Conservation (phyloP, 2,113 vertebrate genomes). For the Macrotus californicus region DNA sequence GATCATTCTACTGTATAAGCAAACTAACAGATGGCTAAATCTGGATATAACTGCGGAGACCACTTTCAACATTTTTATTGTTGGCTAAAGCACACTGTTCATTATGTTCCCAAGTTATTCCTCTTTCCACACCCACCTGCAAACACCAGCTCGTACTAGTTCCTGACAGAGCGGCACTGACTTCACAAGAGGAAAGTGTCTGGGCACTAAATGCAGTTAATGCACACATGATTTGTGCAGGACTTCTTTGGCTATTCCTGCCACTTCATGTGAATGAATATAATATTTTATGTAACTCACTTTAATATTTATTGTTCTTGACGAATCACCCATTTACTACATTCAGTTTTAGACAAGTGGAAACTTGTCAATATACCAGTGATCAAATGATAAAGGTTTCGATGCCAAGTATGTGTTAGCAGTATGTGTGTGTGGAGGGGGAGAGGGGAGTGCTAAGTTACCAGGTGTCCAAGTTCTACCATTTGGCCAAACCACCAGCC, state of each 20-base stretch:
- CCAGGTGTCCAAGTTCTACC: neutral
- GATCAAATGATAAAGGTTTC: neutral
- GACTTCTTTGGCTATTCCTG: neutral
- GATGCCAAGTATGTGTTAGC: neutral
- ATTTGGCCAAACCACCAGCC: neutral
- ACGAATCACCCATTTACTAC: neutral
- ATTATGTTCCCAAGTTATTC: neutral
- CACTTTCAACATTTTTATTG: neutral
- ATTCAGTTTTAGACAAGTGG: neutral
- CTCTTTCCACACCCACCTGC: neutral
- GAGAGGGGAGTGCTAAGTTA: neutral
- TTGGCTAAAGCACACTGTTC: neutral
- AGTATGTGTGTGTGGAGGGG: neutral
- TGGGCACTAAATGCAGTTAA: neutral
- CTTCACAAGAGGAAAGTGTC: neutral
- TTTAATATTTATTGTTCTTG: neutral
- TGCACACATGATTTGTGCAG: neutral
- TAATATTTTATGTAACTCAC: neutral
- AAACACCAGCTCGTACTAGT: neutral
- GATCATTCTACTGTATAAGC: neutral
- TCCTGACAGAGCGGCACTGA: neutral
- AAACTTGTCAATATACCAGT: neutral
- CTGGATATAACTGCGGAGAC: neutral
- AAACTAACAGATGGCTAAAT: constrained; percentile 40
- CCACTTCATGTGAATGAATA: neutral